A percentile compares a stretch with the other conserved stretches of the same genome.
phyloP scores from a whole-genome alignment of 2,888 invertebrate genomes.

The Pandemis corylana region DNA sequence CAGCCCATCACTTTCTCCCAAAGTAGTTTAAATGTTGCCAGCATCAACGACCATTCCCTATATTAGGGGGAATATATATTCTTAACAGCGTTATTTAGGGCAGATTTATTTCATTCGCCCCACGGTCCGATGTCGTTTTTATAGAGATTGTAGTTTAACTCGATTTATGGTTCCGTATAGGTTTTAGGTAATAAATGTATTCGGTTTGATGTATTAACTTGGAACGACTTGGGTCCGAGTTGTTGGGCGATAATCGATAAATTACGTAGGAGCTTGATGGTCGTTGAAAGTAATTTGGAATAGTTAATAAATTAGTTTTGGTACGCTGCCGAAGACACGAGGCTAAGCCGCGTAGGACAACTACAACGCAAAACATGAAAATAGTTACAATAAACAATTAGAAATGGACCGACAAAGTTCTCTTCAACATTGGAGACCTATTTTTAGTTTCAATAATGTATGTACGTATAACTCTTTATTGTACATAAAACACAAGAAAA shows the following conservation, averaged over 20 bases:
- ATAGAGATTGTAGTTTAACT: conserved; percentile 50
- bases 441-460: too few species aligned
- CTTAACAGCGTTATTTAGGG: conserved; percentile 73
- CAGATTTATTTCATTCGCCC: conserved; percentile 69
- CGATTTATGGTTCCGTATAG: conserved; percentile 46
- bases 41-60: conserved; percentile 61
- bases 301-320: conserved; percentile 14
- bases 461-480: too few species aligned
- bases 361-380: too few species aligned
- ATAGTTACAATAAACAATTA: too few species aligned
- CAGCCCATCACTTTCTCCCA: conserved; percentile 54
- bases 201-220: conserved; percentile 35
- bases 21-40: conserved; percentile 68
- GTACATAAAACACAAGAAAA: too few species aligned
- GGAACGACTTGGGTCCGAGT: conserved; percentile 21
- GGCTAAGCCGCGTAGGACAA: background rate
- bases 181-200: conserved; percentile 42
- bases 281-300: background rate
- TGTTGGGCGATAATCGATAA: conserved; percentile 14
- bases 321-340: background rate
- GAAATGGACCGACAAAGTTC: too few species aligned
- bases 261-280: background rate
- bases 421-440: too few species aligned
- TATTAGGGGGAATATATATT: conserved; percentile 62
- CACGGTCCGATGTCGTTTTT: conserved; percentile 53